phyloP scores from a whole-genome alignment of 2,888 invertebrate species.

The Chrysolina americana region DNA sequence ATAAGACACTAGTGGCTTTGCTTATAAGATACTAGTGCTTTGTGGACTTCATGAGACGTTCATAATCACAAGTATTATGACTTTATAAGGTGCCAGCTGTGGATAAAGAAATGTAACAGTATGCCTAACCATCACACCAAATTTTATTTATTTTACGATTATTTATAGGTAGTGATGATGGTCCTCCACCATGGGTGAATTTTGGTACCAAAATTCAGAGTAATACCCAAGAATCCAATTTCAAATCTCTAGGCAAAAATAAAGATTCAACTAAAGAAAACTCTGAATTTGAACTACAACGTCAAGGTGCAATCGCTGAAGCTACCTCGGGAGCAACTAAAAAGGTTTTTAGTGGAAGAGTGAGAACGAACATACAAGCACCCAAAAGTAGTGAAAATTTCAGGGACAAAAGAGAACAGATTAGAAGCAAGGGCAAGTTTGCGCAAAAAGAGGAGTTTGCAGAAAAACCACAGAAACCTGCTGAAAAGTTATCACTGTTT shows the following conservation, averaged over 20 bases:
- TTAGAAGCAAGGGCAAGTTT: slow-evolving; percentile 44
- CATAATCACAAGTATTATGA: too few species aligned
- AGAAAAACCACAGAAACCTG: slow-evolving; percentile 79
- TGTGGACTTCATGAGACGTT: too few species aligned
- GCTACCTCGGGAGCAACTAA: slow-evolving; percentile 76
- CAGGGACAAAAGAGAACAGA: slow-evolving; percentile 21
- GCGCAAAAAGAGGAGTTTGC: slow-evolving; percentile 70
- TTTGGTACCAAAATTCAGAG: slow-evolving; percentile 86
- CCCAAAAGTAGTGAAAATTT: slow-evolving; percentile 36
- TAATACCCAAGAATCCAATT: slow-evolving; percentile 74
- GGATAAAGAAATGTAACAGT: too few species aligned
- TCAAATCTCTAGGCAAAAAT: slow-evolving; percentile 78
- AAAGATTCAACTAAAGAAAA: slow-evolving; percentile 76
- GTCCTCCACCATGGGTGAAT: slow-evolving; percentile 93
- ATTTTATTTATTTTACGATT: background rate
- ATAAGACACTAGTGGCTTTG: too few species aligned
- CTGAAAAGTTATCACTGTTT: slow-evolving; percentile 85
- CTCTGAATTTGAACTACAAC: slow-evolving; percentile 89
- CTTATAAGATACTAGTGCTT: too few species aligned
- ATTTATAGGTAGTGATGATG: slow-evolving; percentile 74
- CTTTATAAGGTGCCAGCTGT: too few species aligned
- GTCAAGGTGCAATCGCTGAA: slow-evolving; percentile 91
- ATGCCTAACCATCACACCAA: background rate
- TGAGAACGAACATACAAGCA: slow-evolving; percentile 64
- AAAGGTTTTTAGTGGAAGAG: slow-evolving; percentile 72